Conservation (phyloP, 2,113 vertebrate species). For the Agelaius tricolor region DNA sequence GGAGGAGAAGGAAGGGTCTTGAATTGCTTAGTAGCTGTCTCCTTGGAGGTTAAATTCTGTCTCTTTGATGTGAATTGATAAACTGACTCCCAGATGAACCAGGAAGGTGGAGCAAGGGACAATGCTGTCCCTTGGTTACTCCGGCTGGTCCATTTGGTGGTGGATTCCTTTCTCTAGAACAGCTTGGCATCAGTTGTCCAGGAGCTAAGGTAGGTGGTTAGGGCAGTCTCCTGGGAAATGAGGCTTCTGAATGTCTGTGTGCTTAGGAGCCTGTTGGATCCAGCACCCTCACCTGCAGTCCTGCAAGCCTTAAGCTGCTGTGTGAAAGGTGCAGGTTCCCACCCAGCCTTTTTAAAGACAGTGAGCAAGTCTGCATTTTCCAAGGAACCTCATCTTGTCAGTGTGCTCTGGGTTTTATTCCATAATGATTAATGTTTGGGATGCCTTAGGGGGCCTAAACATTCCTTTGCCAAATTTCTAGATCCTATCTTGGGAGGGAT, state of each 20-base stretch:
- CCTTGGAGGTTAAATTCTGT: not conserved
- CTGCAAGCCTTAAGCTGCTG: not conserved
- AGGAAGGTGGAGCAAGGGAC: not conserved
- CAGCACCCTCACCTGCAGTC: not conserved
- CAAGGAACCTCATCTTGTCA: not conserved
- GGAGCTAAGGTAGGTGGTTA: not conserved
- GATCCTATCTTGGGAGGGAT: conserved; percentile 41
- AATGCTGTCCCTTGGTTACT: not conserved
- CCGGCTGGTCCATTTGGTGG: not conserved
- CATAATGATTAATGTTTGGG: conserved; percentile 18
- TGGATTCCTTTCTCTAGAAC: not conserved
- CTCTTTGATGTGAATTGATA: not conserved
- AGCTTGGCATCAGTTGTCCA: not conserved
- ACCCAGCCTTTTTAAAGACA: not conserved
- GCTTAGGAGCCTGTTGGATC: not conserved
- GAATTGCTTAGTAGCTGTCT: not conserved
- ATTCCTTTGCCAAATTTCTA: conserved; percentile 40
- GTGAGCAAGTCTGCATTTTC: not conserved
- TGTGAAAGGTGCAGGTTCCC: not conserved
- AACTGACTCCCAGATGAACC: not conserved
- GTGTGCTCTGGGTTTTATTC: not conserved
- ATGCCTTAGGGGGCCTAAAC: not conserved
- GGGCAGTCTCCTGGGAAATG: not conserved
- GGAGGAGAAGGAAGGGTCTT: not conserved
- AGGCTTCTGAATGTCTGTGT: not conserved